These are phyloP conservation scores for Mycalesis mineus DNA, from an alignment of 2,888 invertebrate species.

Conservation along the genomic window DNA sequence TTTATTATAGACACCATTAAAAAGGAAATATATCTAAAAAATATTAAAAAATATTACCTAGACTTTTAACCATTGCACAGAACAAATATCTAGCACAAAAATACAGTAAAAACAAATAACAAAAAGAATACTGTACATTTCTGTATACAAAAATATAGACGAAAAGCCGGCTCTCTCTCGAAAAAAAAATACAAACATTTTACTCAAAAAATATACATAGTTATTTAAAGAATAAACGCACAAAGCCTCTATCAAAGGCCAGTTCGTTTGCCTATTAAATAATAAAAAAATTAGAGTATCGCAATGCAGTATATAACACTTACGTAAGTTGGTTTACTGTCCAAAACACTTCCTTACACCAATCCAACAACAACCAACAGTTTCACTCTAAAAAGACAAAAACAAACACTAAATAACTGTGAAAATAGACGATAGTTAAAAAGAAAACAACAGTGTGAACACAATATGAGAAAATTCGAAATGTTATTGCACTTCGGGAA, in stretches of 20 bases:
- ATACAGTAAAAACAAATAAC: background rate
- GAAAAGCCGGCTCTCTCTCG: background rate
- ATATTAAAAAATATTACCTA: no score
- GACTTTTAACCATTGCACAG: no score
- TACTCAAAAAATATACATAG: background rate
- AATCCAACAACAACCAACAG: slow-evolving; percentile 38
- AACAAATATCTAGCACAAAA: no score
- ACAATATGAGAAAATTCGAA: slow-evolving; percentile 44
- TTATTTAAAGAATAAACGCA: background rate
- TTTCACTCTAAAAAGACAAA: slow-evolving; percentile 33
- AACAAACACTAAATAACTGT: slow-evolving; percentile 36
- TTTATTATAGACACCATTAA: no score
- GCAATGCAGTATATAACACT: slow-evolving; percentile 72
- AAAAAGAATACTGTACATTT: no score
- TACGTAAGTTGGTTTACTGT: slow-evolving; percentile 64
- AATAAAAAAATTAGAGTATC: slow-evolving; percentile 41
- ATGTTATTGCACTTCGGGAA: slow-evolving; percentile 61
- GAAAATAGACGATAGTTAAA: slow-evolving; percentile 23
- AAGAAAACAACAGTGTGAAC: slow-evolving; percentile 36
- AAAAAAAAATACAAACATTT: background rate
- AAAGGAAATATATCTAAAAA: no score
- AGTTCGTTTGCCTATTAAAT: slow-evolving; percentile 12
- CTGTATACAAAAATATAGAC: background rate
- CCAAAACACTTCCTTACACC: slow-evolving; percentile 41
- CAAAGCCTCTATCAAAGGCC: background rate